Evolutionary conservation across 2,113 vertebrate genomes (phyloP), one percentile per base, ranked within the genome.

Genomic region (Elachura formosa): DNA sequence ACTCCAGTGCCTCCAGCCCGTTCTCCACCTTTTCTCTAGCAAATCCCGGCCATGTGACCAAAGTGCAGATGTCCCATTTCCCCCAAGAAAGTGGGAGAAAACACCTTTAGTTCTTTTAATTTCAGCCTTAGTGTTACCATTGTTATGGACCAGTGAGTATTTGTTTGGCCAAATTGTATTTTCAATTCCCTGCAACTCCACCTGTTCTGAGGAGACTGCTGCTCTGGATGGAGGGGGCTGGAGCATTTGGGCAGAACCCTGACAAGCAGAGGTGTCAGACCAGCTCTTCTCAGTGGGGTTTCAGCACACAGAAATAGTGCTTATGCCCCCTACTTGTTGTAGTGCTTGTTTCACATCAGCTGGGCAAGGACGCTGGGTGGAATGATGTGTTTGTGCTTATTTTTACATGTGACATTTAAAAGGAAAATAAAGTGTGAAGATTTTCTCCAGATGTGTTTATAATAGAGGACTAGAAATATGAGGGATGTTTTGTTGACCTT

Each of bases 381-480:
- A 79, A 82, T 31, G 63, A 62, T 84, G 62, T 45, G 11, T 73
- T 85, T 52, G 75, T 38, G 23, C 45, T 87, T 85, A 49, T 77
- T 88, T 89, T 86, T 72, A 63, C 66, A 25, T 46, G 55, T 66
- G 87, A 88, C 36, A 85, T 80, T 93, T 82, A 83, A 58, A n/a
- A 94, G 84, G 63, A 76, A 82, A 94, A 68, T 31, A 46, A 89
- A 84, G 55, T 1, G 0, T 58, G 80, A 83, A 58, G 28, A 93
- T 94, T 80, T 94, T 89, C 62, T 94, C 84, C 91, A 96, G 67
- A 73, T 85, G 58, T 84, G 54, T 56, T 93, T 84, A 6, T 73
- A 49, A 56, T 4, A 49, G 56, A 67, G 22, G 51, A 40, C 51
- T 69, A 67, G 56, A 89, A 79, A 40, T 52, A 22, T 2, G 15